phyloP scores from a whole-genome alignment of 2,113 vertebrate genomes.

The Coreoperca whiteheadi region DNA sequence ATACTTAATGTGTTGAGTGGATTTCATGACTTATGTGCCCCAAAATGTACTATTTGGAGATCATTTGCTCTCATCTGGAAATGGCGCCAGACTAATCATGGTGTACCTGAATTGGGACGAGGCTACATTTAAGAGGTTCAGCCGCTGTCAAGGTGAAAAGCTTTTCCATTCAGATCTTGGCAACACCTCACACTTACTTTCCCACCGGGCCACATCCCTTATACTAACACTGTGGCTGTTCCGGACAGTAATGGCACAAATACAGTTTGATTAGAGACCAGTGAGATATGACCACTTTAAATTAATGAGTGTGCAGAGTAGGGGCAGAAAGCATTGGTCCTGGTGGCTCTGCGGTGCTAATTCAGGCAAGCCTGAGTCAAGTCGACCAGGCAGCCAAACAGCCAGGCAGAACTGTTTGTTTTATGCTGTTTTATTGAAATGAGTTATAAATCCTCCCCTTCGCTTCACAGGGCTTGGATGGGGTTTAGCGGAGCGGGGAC shows the following conservation, averaged over 20 bases:
- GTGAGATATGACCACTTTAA: conserved; percentile 80
- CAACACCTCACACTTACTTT: conserved; percentile 57
- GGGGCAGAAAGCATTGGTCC: conserved; percentile 60
- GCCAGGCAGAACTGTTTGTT: conserved; percentile 73
- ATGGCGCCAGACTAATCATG: conserved; percentile 8
- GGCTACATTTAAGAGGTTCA: conserved; percentile 51
- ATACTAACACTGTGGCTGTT: conserved; percentile 55
- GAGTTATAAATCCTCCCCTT: conserved; percentile 69
- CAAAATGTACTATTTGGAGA: background rate
- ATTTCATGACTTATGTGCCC: background rate
- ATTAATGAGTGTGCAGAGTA: conserved; percentile 76
- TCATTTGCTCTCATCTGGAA: conserved; percentile 27
- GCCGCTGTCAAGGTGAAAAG: conserved; percentile 73
- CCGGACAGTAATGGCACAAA: conserved; percentile 71
- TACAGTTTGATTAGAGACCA: conserved; percentile 77
- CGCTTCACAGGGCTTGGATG: conserved; percentile 48
- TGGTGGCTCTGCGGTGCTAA: conserved; percentile 70
- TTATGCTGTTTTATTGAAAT: conserved; percentile 76
- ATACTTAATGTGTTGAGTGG: background rate
- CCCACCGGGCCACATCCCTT: conserved; percentile 66
- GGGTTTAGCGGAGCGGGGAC: conserved; percentile 51
- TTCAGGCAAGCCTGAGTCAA: conserved; percentile 66
- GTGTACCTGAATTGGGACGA: conserved; percentile 28
- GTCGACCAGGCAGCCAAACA: conserved; percentile 47
- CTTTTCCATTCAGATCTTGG: conserved; percentile 73